Conservation (phyloP, 2,113 vertebrate species). For the Rutilus rutilus region DNA sequence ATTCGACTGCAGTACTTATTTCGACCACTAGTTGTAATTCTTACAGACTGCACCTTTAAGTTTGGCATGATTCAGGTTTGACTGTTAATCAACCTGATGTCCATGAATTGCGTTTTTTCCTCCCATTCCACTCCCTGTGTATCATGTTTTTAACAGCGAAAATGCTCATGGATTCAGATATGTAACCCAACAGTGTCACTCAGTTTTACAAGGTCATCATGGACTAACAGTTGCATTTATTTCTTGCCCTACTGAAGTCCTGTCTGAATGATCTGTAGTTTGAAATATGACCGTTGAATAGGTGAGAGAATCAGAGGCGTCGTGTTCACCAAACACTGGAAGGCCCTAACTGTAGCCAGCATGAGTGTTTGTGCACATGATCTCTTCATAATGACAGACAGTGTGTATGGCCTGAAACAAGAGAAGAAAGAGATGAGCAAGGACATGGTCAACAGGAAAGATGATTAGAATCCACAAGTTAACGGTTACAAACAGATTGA, state of each 20-base stretch:
- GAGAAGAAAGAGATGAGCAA: background rate
- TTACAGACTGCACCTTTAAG: no score
- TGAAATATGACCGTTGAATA: background rate
- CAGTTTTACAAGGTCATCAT: no score
- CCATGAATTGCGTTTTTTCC: no score
- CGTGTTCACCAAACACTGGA: background rate
- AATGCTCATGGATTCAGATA: no score
- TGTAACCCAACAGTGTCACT: no score
- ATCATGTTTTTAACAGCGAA: no score
- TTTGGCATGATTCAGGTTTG: background rate
- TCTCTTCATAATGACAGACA: background rate
- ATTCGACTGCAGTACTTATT: no score
- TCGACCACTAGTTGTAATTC: no score
- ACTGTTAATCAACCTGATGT: background rate
- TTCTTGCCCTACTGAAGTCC: background rate
- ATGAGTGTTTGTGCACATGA: background rate
- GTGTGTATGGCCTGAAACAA: background rate
- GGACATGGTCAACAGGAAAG: background rate
- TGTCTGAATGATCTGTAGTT: background rate
- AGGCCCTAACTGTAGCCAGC: no score
- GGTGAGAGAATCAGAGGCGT: background rate
- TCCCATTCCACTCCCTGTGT: no score
- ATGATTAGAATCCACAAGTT: background rate
- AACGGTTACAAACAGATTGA: background rate
- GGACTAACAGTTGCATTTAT: background rate